A percentile compares a stretch with the other conserved stretches of the same genome.
phyloP scores from a whole-genome alignment of 2,888 invertebrate species.

The Prosopocoilus inquinatus region DNA sequence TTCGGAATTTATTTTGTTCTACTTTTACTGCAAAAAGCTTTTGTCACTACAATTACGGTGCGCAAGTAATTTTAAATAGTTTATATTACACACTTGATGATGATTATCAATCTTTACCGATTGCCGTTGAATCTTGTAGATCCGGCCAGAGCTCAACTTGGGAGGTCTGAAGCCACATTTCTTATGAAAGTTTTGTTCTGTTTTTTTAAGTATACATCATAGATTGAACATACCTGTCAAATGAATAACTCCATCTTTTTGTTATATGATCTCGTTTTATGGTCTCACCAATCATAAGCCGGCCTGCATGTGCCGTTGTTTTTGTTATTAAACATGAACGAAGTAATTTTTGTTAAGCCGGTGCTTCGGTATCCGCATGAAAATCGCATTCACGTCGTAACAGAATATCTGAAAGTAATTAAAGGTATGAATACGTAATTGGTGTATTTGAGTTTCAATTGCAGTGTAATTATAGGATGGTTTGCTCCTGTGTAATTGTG shows the following conservation, averaged over 20 bases:
- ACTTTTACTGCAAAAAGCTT: not conserved
- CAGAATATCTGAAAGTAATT: constrained; percentile 20
- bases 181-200: constrained; percentile 42
- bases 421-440: constrained; percentile 25
- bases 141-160: constrained; percentile 38
- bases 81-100: constrained; percentile 14
- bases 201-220: constrained; percentile 39
- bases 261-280: constrained; percentile 12
- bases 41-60: constrained; percentile 9
- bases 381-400: constrained; percentile 6
- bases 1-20: constrained; percentile 7
- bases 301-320: not conserved
- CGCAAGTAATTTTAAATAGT: constrained; percentile 13
- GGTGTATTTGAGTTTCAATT: constrained; percentile 26
- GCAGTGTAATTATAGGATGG: constrained; percentile 27
- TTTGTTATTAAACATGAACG: no score
- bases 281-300: constrained; percentile 20
- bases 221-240: constrained; percentile 37
- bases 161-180: constrained; percentile 46
- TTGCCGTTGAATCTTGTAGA: constrained; percentile 22
- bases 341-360: not conserved
- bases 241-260: constrained; percentile 34
- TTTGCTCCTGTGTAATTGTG: constrained; percentile 26
- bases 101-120: constrained; percentile 28
- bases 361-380: not conserved